Evolutionary conservation across 2,888 invertebrate genomes (phyloP), one percentile per base, ranked within the genome.

Genomic region (Nebria brevicollis): DNA sequence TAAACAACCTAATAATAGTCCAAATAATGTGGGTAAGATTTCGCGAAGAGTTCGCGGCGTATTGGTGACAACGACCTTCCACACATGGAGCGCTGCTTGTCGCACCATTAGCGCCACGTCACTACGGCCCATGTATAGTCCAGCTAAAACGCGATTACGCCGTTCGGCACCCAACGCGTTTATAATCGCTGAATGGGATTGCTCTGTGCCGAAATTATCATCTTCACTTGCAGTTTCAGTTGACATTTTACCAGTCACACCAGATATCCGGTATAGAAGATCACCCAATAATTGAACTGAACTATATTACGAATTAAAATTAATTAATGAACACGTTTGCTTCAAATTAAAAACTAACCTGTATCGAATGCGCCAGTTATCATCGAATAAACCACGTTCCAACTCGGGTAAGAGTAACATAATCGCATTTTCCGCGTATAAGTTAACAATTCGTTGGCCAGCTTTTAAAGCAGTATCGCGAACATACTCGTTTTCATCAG

Each of bases 41-140:
- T 99, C 99, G 83, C 97, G 92, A 72, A 99, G 91, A 0, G 99
- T 99, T 88, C 97, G 93, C 0, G 99, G 99, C 0, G 99, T 99
- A 88, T 99, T 99, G 0, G 98, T 96, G 1, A 99, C 99, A 1
- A 99, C 98, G 84, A 99, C 97, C 91, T 99, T 99, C 99, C 99
- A 99, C 0, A 99, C 99, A 89, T 99, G 99, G 81, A 98, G 92
- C 8, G 99, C 98, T 0, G 98, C 97, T 90, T 99, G 99, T 0
- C 99, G 93, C 34, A 99, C 99, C 95, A 98, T 96, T 76, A 98
- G 91, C 2, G 98, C 97, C 0, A 98, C 98, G 87, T 99, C 99
- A 77, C 98, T 98, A 80, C 99, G 92, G 2, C 98, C 98, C 97
- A 99, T 98, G 88, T 99, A 99, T 68, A 98, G 90, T 0, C 98